These are phyloP conservation scores for Tautogolabrus adspersus DNA, from an alignment of 2,113 vertebrate species.

Conservation along the genomic window DNA sequence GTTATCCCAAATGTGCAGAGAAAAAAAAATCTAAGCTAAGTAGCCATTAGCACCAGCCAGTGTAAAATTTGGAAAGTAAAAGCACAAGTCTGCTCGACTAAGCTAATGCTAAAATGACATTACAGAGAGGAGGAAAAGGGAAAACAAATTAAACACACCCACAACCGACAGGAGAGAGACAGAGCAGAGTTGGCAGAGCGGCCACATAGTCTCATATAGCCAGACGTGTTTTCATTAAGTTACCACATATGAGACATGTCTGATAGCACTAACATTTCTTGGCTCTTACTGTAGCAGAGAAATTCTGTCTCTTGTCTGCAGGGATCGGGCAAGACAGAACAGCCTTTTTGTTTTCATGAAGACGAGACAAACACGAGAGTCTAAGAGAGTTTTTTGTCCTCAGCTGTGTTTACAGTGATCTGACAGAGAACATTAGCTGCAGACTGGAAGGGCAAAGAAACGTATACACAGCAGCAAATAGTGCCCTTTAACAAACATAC, in stretches of 20 bases:
- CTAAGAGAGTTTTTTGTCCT: not conserved
- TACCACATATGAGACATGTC: slow-evolving; percentile 19
- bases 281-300: slow-evolving; percentile 12
- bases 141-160: slow-evolving; percentile 1
- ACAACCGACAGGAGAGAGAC: slow-evolving; percentile 2
- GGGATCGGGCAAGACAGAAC: slow-evolving; percentile 11
- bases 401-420: slow-evolving; percentile 30
- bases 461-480: slow-evolving; percentile 17
- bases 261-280: slow-evolving; percentile 14
- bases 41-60: slow-evolving; percentile 14
- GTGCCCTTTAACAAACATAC: not conserved
- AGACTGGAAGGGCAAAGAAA: not conserved
- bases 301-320: not conserved
- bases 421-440: slow-evolving; percentile 16
- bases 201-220: slow-evolving; percentile 3
- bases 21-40: slow-evolving; percentile 9
- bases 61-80: slow-evolving; percentile 10
- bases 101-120: not conserved
- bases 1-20: slow-evolving; percentile 38
- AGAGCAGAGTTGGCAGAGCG: slow-evolving; percentile 12
- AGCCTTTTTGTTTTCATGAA: slow-evolving; percentile 9
- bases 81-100: not conserved
- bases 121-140: not conserved
- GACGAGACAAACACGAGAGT: not conserved
- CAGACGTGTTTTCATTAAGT: slow-evolving; percentile 44